Evolutionary conservation across 2,797 vertebrate species (phyloP).

Genomic region (Melanotaenia boesemani): DNA sequence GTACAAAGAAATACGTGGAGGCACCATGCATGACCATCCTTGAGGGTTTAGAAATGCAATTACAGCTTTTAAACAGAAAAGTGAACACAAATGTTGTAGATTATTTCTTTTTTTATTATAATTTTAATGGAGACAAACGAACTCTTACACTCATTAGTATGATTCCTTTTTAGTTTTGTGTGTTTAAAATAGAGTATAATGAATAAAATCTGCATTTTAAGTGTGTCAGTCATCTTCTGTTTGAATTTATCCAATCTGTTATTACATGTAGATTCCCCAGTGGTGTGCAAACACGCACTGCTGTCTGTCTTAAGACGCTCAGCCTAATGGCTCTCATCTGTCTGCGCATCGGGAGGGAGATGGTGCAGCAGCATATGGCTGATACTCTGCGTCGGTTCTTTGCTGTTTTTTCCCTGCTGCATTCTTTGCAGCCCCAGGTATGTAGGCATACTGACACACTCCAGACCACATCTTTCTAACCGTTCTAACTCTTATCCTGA

Average conservation of each 20-base stretch:
- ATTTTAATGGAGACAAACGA: not conserved
- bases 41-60: not conserved
- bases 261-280: slow-evolving; percentile 89
- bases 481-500: not conserved
- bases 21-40: not conserved
- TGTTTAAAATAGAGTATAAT: slow-evolving; percentile 11
- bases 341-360: slow-evolving; percentile 95
- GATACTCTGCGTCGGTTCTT: slow-evolving; percentile 92
- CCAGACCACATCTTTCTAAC: not conserved
- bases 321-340: slow-evolving; percentile 96
- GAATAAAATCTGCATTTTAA: not conserved
- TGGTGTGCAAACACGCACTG: slow-evolving; percentile 93
- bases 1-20: not conserved
- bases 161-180: not conserved
- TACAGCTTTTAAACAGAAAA: slow-evolving; percentile 6
- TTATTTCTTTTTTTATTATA: not conserved
- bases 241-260: slow-evolving; percentile 36
- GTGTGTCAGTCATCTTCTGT: slow-evolving; percentile 28
- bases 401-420: slow-evolving; percentile 89
- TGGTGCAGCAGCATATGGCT: slow-evolving; percentile 97
- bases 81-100: not conserved
- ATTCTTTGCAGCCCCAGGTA: slow-evolving; percentile 90
- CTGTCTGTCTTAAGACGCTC: slow-evolving; percentile 93
- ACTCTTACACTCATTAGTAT: not conserved
- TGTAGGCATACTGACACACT: not conserved